Evolutionary conservation across 2,797 vertebrate species (phyloP).

Genomic region (Momotus momota): DNA sequence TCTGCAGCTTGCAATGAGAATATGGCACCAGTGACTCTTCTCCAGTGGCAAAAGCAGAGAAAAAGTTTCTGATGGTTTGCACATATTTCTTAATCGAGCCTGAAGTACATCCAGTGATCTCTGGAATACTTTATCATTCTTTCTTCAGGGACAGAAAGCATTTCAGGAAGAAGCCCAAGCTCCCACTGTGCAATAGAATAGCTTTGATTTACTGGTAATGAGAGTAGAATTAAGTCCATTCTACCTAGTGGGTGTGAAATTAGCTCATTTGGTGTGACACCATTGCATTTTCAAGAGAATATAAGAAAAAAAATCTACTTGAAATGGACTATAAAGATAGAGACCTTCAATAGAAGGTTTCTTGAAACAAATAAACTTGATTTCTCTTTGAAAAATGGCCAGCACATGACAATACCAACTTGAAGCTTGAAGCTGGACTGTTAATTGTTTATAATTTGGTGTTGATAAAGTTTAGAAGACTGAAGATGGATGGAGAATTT

Average conservation of each 20-base stretch:
- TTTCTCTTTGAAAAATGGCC: not conserved
- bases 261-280: not conserved
- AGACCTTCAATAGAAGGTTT: not conserved
- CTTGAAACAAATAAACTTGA: not conserved
- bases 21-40: not conserved
- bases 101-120: not conserved
- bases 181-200: slow-evolving; percentile 30
- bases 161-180: not conserved
- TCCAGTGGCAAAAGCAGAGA: not conserved
- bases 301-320: not conserved
- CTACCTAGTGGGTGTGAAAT: slow-evolving; percentile 38
- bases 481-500: not conserved
- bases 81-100: not conserved
- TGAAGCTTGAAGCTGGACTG: not conserved
- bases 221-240: slow-evolving; percentile 26
- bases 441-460: not conserved
- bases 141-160: not conserved
- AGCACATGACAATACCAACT: not conserved
- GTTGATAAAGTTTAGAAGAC: not conserved
- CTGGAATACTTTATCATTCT: slow-evolving; percentile 1
- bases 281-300: not conserved
- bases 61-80: not conserved
- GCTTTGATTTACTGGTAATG: slow-evolving; percentile 32
- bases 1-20: not conserved
- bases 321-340: not conserved